Conservation (phyloP, 1,140 invertebrate species). For the Kradibia gibbosae region DNA sequence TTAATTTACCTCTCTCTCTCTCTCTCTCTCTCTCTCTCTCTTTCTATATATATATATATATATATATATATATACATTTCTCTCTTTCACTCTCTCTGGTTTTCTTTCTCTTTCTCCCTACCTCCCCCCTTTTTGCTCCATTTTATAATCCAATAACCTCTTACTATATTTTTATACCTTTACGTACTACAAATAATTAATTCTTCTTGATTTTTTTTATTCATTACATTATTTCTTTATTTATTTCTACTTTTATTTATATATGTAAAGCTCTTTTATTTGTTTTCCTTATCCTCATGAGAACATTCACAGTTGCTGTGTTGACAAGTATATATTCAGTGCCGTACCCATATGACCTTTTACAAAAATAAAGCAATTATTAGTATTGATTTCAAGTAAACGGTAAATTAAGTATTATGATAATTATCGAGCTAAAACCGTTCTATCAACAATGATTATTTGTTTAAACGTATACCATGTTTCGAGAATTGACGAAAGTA, state of each 20-base stretch:
- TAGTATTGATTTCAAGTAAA: background rate
- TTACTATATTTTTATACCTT: background rate
- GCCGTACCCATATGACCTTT: background rate
- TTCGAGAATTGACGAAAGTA: no score
- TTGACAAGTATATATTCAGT: background rate
- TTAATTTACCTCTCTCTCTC: background rate
- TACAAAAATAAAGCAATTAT: background rate
- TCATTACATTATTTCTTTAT: background rate
- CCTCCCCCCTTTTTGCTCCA: no score
- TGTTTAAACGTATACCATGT: no score
- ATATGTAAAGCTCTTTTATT: no score
- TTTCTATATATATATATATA: no score
- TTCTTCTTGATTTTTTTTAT: background rate
- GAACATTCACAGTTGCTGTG: background rate
- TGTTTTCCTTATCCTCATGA: no score
- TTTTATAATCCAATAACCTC: no score
- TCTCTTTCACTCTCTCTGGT: no score
- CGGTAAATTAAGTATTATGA: background rate
- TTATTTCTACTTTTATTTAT: background rate
- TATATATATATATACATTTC: no score
- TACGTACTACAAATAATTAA: background rate
- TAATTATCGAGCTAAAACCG: background rate
- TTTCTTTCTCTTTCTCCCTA: no score
- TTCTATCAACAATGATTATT: background rate
- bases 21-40: no score